A percentile compares a stretch with the other conserved stretches of the same genome.
Conservation (phyloP, 2,888 invertebrate species). For the Parnassius mnemosyne region DNA sequence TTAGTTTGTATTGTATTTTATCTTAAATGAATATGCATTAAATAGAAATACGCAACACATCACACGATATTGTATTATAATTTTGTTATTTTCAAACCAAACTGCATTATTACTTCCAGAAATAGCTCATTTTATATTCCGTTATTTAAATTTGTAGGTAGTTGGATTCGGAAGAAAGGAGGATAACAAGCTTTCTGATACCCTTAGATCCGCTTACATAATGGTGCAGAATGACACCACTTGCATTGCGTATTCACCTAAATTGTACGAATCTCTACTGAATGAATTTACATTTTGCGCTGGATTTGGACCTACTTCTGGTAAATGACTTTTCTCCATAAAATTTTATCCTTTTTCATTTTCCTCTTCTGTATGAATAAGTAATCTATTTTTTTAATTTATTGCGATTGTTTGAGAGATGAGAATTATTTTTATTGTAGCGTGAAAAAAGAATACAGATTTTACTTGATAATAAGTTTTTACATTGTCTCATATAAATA, state of each 20-base stretch:
- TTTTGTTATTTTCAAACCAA: slow-evolving; percentile 5
- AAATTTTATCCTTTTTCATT: slow-evolving; percentile 19
- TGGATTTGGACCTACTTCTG: slow-evolving; percentile 77
- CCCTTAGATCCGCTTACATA: slow-evolving; percentile 69
- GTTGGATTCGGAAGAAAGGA: slow-evolving; percentile 83
- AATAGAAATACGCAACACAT: too few relatives aligned
- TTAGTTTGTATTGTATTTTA: too few relatives aligned
- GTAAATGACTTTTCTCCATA: slow-evolving; percentile 38
- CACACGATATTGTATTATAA: slow-evolving; percentile 5
- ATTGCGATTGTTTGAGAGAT: background rate
- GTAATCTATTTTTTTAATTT: background rate
- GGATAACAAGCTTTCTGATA: slow-evolving; percentile 70
- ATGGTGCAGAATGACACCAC: slow-evolving; percentile 73
- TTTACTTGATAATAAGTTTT: too few relatives aligned
- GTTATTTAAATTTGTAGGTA: slow-evolving; percentile 50
- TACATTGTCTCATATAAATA: too few relatives aligned
- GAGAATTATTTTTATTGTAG: too few relatives aligned
- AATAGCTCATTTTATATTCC: slow-evolving; percentile 19
- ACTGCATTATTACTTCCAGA: background rate
- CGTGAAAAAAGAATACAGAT: too few relatives aligned
- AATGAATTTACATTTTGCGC: slow-evolving; percentile 83
- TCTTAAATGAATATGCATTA: too few relatives aligned
- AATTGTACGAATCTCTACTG: slow-evolving; percentile 74
- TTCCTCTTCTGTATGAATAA: slow-evolving; percentile 9
- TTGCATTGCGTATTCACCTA: slow-evolving; percentile 69